Conservation (phyloP, 2,888 invertebrate species). For the Mythimna pallens region DNA sequence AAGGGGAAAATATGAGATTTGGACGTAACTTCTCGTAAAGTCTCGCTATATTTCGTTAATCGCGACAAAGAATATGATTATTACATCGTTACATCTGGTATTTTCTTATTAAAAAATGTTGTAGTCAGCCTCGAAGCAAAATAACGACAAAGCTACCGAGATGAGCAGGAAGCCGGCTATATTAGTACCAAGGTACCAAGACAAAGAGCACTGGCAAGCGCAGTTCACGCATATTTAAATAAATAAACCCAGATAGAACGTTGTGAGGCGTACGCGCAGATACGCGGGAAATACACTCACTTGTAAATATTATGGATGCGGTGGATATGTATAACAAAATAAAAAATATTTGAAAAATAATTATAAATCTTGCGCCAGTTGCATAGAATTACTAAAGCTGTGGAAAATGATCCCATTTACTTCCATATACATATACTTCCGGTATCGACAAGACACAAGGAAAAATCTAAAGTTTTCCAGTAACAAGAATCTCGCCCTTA, state of each 20-base stretch:
- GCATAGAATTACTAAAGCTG: too few species aligned
- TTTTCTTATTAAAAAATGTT: slow-evolving; percentile 51
- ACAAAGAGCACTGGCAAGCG: slow-evolving; percentile 81
- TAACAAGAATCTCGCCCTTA: not conserved
- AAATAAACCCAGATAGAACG: slow-evolving; percentile 83
- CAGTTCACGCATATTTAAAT: slow-evolving; percentile 87
- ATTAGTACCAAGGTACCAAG: slow-evolving; percentile 78
- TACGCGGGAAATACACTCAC: slow-evolving; percentile 42
- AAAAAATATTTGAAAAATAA: not conserved
- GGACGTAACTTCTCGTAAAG: slow-evolving; percentile 33
- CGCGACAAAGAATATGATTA: slow-evolving; percentile 26
- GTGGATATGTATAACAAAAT: slow-evolving; percentile 17
- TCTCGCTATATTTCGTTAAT: slow-evolving; percentile 56
- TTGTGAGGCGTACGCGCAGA: slow-evolving; percentile 73
- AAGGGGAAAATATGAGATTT: slow-evolving; percentile 53
- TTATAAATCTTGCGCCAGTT: not conserved
- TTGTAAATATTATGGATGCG: slow-evolving; percentile 55
- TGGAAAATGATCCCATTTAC: not conserved
- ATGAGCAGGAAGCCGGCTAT: slow-evolving; percentile 78
- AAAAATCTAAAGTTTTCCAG: not conserved
- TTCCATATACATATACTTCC: not conserved
- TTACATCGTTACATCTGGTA: slow-evolving; percentile 21
- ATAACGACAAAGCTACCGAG: slow-evolving; percentile 65
- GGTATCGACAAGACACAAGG: not conserved
- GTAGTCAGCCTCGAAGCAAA: slow-evolving; percentile 44